Percentiles rank a stretch among this genome's conserved stretches.
Evolutionary conservation across 2,888 invertebrate genomes (phyloP).

Genomic region (Entomobrya proxima): DNA sequence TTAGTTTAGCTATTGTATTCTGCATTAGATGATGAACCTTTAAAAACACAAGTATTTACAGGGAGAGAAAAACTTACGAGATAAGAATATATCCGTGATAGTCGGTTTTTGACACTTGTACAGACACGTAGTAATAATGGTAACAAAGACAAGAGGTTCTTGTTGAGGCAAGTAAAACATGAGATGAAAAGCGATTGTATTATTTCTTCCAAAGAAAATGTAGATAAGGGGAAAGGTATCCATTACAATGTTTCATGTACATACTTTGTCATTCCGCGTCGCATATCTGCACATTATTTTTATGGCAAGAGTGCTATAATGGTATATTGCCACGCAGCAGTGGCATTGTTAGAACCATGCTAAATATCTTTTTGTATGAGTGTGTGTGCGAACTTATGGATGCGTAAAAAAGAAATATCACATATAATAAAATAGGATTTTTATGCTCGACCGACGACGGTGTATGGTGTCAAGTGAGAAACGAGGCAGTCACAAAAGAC

Average conservation of each 20-base stretch:
- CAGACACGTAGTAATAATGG: background rate
- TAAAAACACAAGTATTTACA: too few relatives aligned
- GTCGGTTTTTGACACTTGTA: constrained; percentile 32
- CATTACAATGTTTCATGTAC: constrained; percentile 14
- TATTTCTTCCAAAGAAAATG: constrained; percentile 7
- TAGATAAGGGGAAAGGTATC: background rate
- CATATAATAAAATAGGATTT: constrained; percentile 60
- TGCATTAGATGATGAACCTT: too few relatives aligned
- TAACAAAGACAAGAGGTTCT: background rate
- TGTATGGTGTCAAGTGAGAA: constrained; percentile 44
- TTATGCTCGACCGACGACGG: constrained; percentile 55
- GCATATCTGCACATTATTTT: background rate
- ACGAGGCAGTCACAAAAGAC: constrained; percentile 41
- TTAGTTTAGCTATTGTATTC: too few relatives aligned
- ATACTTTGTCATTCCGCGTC: background rate
- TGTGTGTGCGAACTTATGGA: constrained; percentile 21
- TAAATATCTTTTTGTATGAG: background rate
- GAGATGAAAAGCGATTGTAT: constrained; percentile 5
- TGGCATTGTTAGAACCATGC: too few relatives aligned
- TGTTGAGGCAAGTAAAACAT: constrained; percentile 15
- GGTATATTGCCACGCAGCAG: background rate
- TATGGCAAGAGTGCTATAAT: background rate
- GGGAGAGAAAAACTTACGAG: background rate
- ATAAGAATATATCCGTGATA: constrained; percentile 6
- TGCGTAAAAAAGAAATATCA: constrained; percentile 50